Evolutionary conservation across 30 jellyfish, hydroid and myxozoan species (phyloP).

Genomic region (Catostylus mosaicus): DNA sequence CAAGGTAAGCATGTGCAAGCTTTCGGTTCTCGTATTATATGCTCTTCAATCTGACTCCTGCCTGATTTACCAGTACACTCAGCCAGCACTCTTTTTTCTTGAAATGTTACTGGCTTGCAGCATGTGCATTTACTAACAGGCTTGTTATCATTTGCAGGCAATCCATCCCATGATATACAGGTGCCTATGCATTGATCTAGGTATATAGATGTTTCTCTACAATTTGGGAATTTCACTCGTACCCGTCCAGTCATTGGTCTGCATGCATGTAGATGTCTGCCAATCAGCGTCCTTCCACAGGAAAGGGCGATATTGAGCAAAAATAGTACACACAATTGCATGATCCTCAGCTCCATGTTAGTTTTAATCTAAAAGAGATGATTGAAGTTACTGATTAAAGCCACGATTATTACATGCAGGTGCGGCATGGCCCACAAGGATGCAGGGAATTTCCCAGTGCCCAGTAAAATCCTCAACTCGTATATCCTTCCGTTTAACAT

Average conservation of each 20-base stretch:
- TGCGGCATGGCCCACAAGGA: too few species aligned
- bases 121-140: slow-evolving; percentile 50
- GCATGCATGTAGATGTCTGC: slow-evolving; percentile 61
- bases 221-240: slow-evolving; percentile 20
- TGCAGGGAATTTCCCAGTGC: too few species aligned
- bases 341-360: slow-evolving; percentile 37
- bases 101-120: slow-evolving; percentile 75
- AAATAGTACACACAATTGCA: neutral
- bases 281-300: slow-evolving; percentile 47
- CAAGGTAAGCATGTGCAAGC: slow-evolving; percentile 82
- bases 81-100: slow-evolving; percentile 8
- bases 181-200: slow-evolving; percentile 78
- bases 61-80: slow-evolving; percentile 33
- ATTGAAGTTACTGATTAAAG: too few species aligned
- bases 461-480: too few species aligned
- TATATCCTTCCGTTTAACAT: too few species aligned
- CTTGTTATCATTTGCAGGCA: slow-evolving; percentile 35
- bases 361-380: too few species aligned
- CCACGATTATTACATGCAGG: too few species aligned
- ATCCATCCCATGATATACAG: slow-evolving; percentile 78
- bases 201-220: slow-evolving; percentile 7
- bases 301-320: slow-evolving; percentile 35
- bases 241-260: slow-evolving; percentile 42
- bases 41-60: slow-evolving; percentile 30
- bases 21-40: slow-evolving; percentile 46